A percentile compares a stretch with the other conserved stretches of the same genome.
Evolutionary conservation across 2,888 invertebrate species (phyloP).

Genomic region (Heterodera filipjevi): DNA sequence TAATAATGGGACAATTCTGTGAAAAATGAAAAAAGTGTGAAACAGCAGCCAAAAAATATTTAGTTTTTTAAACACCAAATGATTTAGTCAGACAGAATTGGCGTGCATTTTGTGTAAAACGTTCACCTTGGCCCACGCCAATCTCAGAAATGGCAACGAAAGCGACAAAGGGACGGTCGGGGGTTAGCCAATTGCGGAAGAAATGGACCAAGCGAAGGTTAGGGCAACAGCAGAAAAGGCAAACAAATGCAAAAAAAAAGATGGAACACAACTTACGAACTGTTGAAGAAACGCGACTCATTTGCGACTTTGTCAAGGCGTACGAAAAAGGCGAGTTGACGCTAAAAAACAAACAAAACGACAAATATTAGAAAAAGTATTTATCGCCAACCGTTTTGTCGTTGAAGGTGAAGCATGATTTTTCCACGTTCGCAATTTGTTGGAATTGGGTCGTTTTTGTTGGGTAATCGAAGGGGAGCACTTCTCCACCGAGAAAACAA

Average conservation of each 20-base stretch:
- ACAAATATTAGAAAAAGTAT: neutral
- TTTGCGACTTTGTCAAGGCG: conserved; percentile 17
- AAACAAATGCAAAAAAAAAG: neutral
- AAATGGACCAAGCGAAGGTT: conserved; percentile 17
- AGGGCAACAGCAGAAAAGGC: conserved; percentile 14
- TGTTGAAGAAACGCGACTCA: conserved; percentile 25
- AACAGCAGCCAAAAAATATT: too few relatives aligned
- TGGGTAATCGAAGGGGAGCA: neutral
- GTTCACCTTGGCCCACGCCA: conserved; percentile 21
- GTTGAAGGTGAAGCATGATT: conserved; percentile 7
- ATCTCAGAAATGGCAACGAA: conserved; percentile 21
- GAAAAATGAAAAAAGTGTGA: neutral
- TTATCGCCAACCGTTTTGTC: conserved; percentile 9
- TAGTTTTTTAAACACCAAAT: too few relatives aligned
- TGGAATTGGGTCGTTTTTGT: neutral
- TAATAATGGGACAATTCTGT: conserved; percentile 23
- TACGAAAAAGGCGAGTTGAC: conserved; percentile 5
- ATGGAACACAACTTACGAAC: neutral
- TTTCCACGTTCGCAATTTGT: neutral
- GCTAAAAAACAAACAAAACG: conserved; percentile 4
- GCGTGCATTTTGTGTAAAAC: too few relatives aligned
- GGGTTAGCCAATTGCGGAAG: conserved; percentile 18
- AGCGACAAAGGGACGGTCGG: conserved; percentile 21
- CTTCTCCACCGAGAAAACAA: conserved; percentile 24
- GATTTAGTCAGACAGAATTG: too few relatives aligned